Evolutionary conservation across 92 coral and sea anemone genomes (phyloP), one percentile per base, ranked within the genome.

Genomic region (Palythoa grandis): DNA sequence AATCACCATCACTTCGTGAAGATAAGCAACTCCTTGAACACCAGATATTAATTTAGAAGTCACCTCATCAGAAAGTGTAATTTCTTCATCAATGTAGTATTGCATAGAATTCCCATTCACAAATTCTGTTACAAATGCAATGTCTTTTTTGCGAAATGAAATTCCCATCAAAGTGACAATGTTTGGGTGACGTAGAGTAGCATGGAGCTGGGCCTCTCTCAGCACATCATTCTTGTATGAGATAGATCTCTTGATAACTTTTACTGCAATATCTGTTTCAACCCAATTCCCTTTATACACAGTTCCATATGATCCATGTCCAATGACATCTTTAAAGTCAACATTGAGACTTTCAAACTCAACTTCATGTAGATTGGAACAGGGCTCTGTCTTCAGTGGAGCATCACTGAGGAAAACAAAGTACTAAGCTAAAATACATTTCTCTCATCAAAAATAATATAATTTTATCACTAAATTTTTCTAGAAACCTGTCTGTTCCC

Each of bases 1-100:
- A 16, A 82, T 86, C 48, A 90, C 90, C 47, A 60, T 24, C 11
- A 90, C 88, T 50, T 90, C 92, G 68, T 82, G 90, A 1, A 90
- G 86, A 75, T 90, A 90, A 38, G 92, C 87, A 23, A 86, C 70
- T 12, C 93, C 88, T 50, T 91, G 16, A 15, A 91, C 78, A 20
- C 77, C 93, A 17, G 57, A 20, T 5, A 78, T 54, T 43, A 91
- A 75, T 70, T 67, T 56, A 8, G 79, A 17, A 6, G 20, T 47
- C 8, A 61, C 22, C 69, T 70, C 78, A 22, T 87, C 88, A 53
- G 84, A 35, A 15, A 90, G 17, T 37, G 65, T 17, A 50, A 86
- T 76, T 77, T 87, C 86, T 82, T 91, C 91, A 52, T 91, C 93
- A 37, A 91, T 78, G 52, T 7, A 60, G 78, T 91, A 53, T 91